phyloP scores from a whole-genome alignment of 1,140 invertebrate genomes.

The Ostrea edulis region DNA sequence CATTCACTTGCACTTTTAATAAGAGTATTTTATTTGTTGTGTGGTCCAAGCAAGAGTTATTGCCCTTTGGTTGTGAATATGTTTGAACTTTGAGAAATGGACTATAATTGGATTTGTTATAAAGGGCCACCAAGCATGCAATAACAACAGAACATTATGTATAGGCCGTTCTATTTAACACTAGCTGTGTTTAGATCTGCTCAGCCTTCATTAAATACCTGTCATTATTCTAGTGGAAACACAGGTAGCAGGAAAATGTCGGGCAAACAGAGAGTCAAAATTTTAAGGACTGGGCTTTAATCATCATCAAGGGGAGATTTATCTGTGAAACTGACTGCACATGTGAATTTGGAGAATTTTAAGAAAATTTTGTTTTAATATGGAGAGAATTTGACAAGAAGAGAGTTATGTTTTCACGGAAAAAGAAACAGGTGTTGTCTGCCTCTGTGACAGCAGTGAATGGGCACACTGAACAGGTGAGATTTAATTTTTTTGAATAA shows the following conservation, averaged over 20 bases:
- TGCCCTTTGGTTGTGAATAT: conserved; percentile 18
- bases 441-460: neutral
- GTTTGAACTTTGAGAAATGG: conserved; percentile 44
- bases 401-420: conserved; percentile 52
- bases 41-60: neutral
- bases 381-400: neutral
- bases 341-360: neutral
- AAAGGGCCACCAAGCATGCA: neutral
- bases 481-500: conserved; percentile 21
- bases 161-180: conserved; percentile 22
- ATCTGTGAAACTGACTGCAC: neutral
- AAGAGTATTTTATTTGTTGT: neutral
- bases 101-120: conserved; percentile 49
- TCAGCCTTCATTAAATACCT: conserved; percentile 29
- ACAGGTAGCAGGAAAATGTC: neutral
- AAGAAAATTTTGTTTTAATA: neutral
- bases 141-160: conserved; percentile 8
- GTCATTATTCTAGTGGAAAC: neutral
- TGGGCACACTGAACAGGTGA: neutral
- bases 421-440: conserved; percentile 52
- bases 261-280: neutral
- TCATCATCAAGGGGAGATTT: conserved; percentile 1
- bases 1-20: too few relatives aligned
- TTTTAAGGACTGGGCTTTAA: neutral
- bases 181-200: neutral